Evolutionary conservation across 2,888 invertebrate genomes (phyloP).

Genomic region (Dichetophora obliterata): DNA sequence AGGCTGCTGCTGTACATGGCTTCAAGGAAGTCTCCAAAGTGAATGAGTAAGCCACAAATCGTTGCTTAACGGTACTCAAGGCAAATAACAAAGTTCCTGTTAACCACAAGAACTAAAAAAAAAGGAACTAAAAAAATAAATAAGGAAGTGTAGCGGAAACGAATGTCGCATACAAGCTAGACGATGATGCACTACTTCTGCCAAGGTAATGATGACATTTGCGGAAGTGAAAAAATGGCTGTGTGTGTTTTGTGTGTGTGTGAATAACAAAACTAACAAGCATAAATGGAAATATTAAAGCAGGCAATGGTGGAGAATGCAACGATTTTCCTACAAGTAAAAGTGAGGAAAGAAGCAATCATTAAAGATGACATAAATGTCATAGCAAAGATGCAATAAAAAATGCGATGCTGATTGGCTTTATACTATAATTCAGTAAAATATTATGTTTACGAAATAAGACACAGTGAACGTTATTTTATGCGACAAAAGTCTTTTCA

Average conservation of each 20-base stretch:
- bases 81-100: background rate
- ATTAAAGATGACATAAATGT: too few relatives aligned
- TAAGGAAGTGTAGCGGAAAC: background rate
- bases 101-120: background rate
- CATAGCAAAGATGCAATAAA: too few relatives aligned
- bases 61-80: background rate
- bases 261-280: background rate
- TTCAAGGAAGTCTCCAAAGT: background rate
- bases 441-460: too few relatives aligned
- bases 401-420: too few relatives aligned
- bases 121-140: background rate
- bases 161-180: background rate
- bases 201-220: conserved; percentile 6
- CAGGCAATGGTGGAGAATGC: background rate
- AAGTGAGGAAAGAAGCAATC: too few relatives aligned
- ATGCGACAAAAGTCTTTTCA: too few relatives aligned
- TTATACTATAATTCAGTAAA: too few relatives aligned
- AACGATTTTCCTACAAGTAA: too few relatives aligned
- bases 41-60: background rate
- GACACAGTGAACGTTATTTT: too few relatives aligned
- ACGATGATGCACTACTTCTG: background rate
- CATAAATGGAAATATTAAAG: background rate
- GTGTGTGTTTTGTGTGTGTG: background rate
- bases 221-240: background rate
- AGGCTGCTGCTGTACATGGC: background rate